These are phyloP conservation scores for Synanthedon myopaeformis DNA, from an alignment of 2,888 invertebrate species.

Conservation along the genomic window DNA sequence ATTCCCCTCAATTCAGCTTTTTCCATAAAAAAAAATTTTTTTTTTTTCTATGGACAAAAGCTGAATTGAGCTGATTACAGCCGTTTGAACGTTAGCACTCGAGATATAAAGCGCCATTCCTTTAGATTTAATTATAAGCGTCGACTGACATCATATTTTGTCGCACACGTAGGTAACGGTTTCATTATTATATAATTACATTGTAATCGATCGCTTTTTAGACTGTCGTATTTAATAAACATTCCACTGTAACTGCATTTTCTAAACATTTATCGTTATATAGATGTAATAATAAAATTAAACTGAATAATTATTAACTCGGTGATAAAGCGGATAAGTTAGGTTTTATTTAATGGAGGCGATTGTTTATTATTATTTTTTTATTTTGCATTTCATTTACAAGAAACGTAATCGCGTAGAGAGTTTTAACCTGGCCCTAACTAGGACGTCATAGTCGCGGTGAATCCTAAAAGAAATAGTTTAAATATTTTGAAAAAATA, in stretches of 20 bases:
- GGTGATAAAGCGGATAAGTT: constrained; percentile 17
- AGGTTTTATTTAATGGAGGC: constrained; percentile 37
- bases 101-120: constrained; percentile 41
- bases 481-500: constrained; percentile 45
- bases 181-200: constrained; percentile 16
- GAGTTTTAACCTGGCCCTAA: constrained; percentile 45
- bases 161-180: constrained; percentile 23
- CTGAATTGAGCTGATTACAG: constrained; percentile 9
- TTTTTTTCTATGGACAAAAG: no score
- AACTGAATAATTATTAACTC: no score
- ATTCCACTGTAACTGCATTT: constrained; percentile 47
- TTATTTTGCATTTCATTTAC: constrained; percentile 42
- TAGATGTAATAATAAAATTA: constrained; percentile 15
- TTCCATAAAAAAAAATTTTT: no score
- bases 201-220: constrained; percentile 45
- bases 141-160: constrained; percentile 58
- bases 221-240: constrained; percentile 62
- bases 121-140: constrained; percentile 29
- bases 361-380: constrained; percentile 21
- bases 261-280: constrained; percentile 39
- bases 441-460: constrained; percentile 58
- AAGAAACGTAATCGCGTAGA: constrained; percentile 29
- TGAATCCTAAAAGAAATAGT: constrained; percentile 25
- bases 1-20: no score
- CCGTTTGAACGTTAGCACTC: constrained; percentile 47